Evolutionary conservation across 64 coral and sea anemone genomes (phyloP), one percentile per base, ranked within the genome.

Genomic region (Hydrozoanthus tunicans): DNA sequence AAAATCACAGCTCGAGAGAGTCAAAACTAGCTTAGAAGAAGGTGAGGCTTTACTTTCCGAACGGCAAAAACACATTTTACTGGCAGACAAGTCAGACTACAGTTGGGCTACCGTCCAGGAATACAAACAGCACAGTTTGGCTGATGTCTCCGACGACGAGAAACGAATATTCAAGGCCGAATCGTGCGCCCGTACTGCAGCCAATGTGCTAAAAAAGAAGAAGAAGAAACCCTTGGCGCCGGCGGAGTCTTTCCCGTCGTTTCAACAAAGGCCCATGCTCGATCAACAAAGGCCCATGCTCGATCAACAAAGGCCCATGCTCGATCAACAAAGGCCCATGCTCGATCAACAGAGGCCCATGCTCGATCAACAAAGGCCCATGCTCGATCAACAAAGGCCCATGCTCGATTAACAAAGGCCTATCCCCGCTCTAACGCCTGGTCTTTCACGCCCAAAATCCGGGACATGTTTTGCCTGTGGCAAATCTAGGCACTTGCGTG

Each of bases 161-260:
- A 80, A 80, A 15, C 78, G 78, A 56, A 80, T 80, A 17, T 56
- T 80, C 78, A 80, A 53, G 17, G 78, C 78, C 4, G 78, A 51
- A 52, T 15, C 26, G 10, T 0, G 78, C 8, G 78, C 78, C 58
- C 78, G 78, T 56, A 5, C 78, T 25, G 17, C 78, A 3, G 7
- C 53, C 6, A n/a, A 25, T 58, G 56, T 7, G 6, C 53, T 80
- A 14, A 80, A 80, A 11, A 80, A 80, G 6, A 80, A 80, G 56
- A 80, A 3, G 3, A 51, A 6, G 8, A 15, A 0, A 6, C 58
- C 53, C n/a, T 9, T 53, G 14, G 51, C 79, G 3, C 4, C 60
- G 59, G 15, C 62, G 58, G 26, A 14, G 59, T 15, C 17, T 59
- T 8, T 32, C 51, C 20, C 59, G 26, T 81, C 23, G 53, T 5